Percentiles rank a stretch among this genome's conserved stretches.
Evolutionary conservation across 2,888 invertebrate species (phyloP).

Genomic region (Schrankia costaestrigalis): DNA sequence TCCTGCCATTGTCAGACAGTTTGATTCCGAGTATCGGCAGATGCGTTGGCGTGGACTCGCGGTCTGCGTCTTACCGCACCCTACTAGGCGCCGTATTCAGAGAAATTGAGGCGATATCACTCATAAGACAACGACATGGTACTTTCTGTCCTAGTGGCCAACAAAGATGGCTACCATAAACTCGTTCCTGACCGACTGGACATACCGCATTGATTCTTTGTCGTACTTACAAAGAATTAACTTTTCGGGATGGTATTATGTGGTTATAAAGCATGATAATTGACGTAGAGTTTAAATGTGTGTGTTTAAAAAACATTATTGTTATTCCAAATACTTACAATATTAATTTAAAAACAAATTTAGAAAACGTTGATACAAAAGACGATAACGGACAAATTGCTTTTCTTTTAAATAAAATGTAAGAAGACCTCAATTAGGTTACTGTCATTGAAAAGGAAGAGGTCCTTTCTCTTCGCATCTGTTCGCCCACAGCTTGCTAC

Average conservation of each 20-base stretch:
- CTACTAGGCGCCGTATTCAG: constrained; percentile 44
- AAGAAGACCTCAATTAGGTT: constrained; percentile 10
- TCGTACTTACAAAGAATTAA: too few species aligned
- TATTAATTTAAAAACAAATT: too few species aligned
- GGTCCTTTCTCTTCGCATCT: constrained; percentile 58
- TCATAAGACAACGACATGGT: constrained; percentile 53
- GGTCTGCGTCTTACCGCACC: constrained; percentile 26
- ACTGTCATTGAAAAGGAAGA: constrained; percentile 44
- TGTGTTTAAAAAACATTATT: too few species aligned
- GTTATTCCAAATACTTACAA: too few species aligned
- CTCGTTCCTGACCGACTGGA: constrained; percentile 26
- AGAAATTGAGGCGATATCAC: constrained; percentile 71
- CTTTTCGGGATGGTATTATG: too few species aligned
- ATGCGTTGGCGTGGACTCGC: constrained; percentile 6
- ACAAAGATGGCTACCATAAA: constrained; percentile 49
- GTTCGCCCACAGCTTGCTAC: constrained; percentile 36
- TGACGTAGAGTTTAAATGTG: too few species aligned
- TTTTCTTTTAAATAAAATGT: too few species aligned
- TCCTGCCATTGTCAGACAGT: constrained; percentile 56
- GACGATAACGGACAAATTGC: too few species aligned
- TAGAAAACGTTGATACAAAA: too few species aligned
- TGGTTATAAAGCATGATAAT: too few species aligned
- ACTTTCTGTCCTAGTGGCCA: constrained; percentile 67
- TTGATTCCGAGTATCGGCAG: constrained; percentile 23
- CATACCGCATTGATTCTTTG: constrained; percentile 10